Base-by-base conservation (phyloP, 2,888 invertebrate genomes). In the Andrena flavipes region DNA sequence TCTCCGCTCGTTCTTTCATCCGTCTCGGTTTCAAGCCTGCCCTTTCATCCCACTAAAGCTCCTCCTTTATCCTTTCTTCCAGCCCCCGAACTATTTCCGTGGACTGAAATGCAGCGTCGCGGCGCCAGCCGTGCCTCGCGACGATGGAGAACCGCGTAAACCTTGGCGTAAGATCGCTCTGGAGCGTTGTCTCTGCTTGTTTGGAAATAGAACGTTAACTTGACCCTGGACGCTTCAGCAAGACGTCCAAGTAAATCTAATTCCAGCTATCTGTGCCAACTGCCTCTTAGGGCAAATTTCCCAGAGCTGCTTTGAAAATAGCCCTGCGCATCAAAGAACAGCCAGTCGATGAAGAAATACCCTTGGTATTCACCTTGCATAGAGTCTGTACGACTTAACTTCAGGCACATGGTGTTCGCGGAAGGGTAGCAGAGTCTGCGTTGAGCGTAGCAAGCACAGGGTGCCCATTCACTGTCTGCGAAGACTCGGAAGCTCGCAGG, bases 81-180 rank as follows among this genome's bases (percentile, higher is more conserved):
- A 59, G 63, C 42, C 69, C 35, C 23, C 7, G 42, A 48, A 75
- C 75, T 75, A 75, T 75, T 75, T 75, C 63, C 69, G 69, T 75
- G 60, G n/a, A 30, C 6, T 7, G 51, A 71, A 48, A 54, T 35
- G 71, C 73, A 42, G 68, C 48, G 65, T 30, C 54, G 23, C 56
- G 65, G 65, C 74, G 65, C 48, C 73, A 20, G 56, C 23, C 26
- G 8, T 5, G 23, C 23, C 56, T 26, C 1, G 56, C 23, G 23
- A 56, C 23, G 23, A 56, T 1, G 10, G 56, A 56, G 3, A 13
- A 23, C 56, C 56, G 1, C 1, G 56, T 56, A 26, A 56, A 56
- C 10, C 10, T 56, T 56, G 54, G 23, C 26, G 54, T 56, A 56
- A 3, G 10, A 56, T 56, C 26, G 4, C 23, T 26, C 56, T 26